Conservation (phyloP, 2,888 invertebrate genomes). For the Acanthosepion pharaonis region DNA sequence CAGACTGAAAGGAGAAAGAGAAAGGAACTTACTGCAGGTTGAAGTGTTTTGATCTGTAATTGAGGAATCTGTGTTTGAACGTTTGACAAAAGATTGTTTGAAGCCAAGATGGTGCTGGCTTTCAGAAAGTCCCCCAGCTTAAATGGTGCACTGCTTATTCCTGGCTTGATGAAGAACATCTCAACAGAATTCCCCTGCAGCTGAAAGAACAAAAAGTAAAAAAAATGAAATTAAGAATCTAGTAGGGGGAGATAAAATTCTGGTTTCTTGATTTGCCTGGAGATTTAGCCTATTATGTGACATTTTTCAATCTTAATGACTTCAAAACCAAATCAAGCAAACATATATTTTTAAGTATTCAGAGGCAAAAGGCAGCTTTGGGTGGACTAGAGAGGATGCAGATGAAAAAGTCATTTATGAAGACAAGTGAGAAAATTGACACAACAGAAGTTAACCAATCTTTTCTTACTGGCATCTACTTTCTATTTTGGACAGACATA, state of each 20-base stretch:
- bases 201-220: conserved; percentile 52
- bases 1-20: neutral
- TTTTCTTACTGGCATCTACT: no score
- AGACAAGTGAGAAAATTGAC: no score
- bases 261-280: neutral
- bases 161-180: conserved; percentile 58
- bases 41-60: conserved; percentile 58
- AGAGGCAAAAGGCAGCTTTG: no score
- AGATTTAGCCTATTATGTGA: neutral
- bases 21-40: conserved; percentile 55
- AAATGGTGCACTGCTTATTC: conserved; percentile 51
- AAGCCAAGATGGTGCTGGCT: conserved; percentile 53
- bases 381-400: no score
- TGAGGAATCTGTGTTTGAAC: conserved; percentile 56
- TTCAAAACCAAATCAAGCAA: neutral
- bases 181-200: conserved; percentile 59
- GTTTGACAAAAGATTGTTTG: conserved; percentile 53
- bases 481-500: no score
- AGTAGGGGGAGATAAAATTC: neutral
- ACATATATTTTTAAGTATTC: no score
- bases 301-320: neutral
- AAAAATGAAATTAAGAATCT: neutral
- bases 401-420: no score
- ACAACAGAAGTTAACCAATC: no score
- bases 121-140: conserved; percentile 56